A percentile compares a stretch with the other conserved stretches of the same genome.
phyloP scores from a whole-genome alignment of 2,888 invertebrate species.

The Tupiocoris notatus region DNA sequence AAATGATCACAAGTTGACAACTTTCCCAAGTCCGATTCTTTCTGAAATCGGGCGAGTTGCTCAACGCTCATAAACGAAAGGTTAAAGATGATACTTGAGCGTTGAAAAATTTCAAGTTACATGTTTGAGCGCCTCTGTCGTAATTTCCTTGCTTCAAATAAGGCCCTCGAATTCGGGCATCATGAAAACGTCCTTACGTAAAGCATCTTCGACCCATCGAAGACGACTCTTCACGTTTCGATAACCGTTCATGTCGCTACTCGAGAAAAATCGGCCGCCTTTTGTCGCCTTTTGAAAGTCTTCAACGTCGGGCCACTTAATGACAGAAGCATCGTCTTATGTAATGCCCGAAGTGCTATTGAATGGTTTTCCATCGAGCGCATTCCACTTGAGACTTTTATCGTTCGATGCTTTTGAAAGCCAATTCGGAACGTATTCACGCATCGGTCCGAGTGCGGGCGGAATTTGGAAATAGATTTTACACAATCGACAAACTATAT shows the following conservation, averaged over 20 bases:
- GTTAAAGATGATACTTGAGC: background rate
- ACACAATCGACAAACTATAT: too few relatives aligned
- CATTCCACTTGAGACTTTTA: too few relatives aligned
- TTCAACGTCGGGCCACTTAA: background rate
- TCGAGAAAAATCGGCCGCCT: too few relatives aligned
- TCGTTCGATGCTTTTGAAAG: background rate
- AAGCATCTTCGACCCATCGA: background rate
- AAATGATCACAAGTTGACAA: too few relatives aligned
- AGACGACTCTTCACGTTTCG: background rate
- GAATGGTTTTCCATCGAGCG: too few relatives aligned
- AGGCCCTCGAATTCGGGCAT: background rate
- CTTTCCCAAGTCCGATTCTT: too few relatives aligned
- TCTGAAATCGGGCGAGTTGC: too few relatives aligned
- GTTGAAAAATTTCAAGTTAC: background rate
- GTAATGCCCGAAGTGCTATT: background rate
- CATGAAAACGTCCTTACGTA: background rate
- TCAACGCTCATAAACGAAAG: background rate
- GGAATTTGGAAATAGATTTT: too few relatives aligned
- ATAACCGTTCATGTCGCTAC: background rate
- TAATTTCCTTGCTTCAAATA: background rate
- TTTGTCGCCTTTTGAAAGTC: background rate
- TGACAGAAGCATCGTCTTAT: background rate
- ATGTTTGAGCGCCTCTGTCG: background rate
- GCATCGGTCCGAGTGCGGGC: too few relatives aligned
- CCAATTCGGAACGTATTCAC: too few relatives aligned